Base-by-base conservation (phyloP, 1,140 invertebrate genomes). In the Asobara japonica region DNA sequence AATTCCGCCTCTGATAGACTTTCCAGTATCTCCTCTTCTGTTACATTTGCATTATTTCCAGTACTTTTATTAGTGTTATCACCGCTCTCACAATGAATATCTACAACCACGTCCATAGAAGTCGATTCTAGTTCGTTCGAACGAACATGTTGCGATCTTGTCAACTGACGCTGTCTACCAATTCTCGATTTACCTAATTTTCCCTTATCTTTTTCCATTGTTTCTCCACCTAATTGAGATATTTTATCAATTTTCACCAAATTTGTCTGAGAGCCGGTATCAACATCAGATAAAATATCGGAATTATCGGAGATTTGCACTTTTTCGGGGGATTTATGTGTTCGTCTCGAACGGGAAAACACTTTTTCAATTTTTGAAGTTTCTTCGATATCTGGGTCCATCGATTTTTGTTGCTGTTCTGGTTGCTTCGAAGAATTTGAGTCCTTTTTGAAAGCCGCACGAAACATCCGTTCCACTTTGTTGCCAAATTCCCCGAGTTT, bases 101-200 rank as follows among this genome's bases (percentile, higher is more conserved):
- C 84, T 0, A 80, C 85, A 5, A 85, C 73, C 1, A 87, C 81
- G 18, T 84, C 77, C 18, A 86, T 22, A 0, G 74, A 61, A 31
- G 75, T 65, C 7, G 78, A 72, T 36, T 76, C 64, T 13, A 60
- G 20, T 25, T 60, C 70, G 31, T 66, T 65, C 5, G 64, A 66
- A 16, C 16, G 38, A 8, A 71, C 41, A 31, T 65, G 41, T 27
- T 65, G 29, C 25, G 10, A 33, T 66, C 45, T 31, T 65, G 36
- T 60, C 13, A 71, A 56, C 36, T 51, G 11, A 18, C 61, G 36
- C 5, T 33, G 8, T 60, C 65, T 66, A 4, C 48, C 16, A 20
- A 7, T 51, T 16, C 6, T 11, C 16, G 48, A 51, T 51, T 5
- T 20, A 1, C 8, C 5, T 48, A 0, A 48, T 3, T n/a, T 45